Conservation (phyloP, 2,888 invertebrate species). For the Agrotis segetum region DNA sequence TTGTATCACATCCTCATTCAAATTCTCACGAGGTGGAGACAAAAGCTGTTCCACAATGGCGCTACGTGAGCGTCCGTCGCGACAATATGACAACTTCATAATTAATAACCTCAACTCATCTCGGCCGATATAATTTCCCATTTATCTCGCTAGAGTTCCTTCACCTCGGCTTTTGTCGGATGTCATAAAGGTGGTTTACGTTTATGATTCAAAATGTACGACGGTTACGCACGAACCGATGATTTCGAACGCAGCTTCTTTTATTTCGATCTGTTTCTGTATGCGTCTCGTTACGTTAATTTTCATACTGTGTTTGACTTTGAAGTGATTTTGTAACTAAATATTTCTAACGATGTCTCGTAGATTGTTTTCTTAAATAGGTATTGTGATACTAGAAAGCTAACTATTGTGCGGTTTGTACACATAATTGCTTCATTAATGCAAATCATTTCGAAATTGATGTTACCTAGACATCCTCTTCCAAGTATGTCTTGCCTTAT, state of each 20-base stretch:
- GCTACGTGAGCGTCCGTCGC: constrained; percentile 83
- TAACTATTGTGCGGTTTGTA: constrained; percentile 24
- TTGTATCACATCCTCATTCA: constrained; percentile 80
- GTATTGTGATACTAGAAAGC: constrained; percentile 48
- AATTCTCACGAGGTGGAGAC: constrained; percentile 88
- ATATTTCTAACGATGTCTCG: constrained; percentile 47
- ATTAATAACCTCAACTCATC: constrained; percentile 90
- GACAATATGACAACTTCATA: constrained; percentile 90
- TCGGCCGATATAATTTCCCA: constrained; percentile 89
- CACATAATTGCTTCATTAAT: constrained; percentile 38
- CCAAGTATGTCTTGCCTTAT: not conserved
- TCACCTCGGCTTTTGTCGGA: constrained; percentile 88
- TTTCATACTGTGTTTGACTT: constrained; percentile 59
- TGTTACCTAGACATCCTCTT: constrained; percentile 13
- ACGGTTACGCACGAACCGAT: constrained; percentile 88
- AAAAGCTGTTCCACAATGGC: constrained; percentile 83
- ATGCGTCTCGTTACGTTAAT: constrained; percentile 61
- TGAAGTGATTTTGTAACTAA: constrained; percentile 61
- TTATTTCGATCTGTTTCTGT: constrained; percentile 64
- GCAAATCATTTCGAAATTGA: constrained; percentile 30
- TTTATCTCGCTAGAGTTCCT: constrained; percentile 88
- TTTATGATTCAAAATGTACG: constrained; percentile 87
- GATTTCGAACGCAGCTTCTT: constrained; percentile 77
- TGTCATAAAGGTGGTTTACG: constrained; percentile 84
- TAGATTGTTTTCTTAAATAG: constrained; percentile 47